Base-by-base conservation (phyloP, 2,113 vertebrate species). In the Xenotilapia longispinis region DNA sequence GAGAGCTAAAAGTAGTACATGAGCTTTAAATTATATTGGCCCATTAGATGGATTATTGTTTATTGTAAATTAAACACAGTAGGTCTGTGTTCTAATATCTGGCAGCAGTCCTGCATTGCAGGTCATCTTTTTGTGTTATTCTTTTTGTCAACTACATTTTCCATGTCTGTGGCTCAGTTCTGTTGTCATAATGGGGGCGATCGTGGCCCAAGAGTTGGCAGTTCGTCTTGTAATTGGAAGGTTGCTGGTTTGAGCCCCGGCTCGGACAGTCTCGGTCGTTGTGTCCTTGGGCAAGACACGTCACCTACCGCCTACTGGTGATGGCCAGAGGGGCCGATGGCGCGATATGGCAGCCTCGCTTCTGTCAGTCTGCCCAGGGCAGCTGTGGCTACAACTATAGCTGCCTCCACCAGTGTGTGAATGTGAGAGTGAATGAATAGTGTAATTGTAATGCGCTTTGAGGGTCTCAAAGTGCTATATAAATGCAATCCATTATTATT, bases 231-330 rank as follows among this genome's bases (percentile, higher is more conserved):
- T 57, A 57, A 57, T 28, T 0, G 0, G 0, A 57, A 14, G 23
- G 54, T 57, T 57, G 6, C 23, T 0, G 54, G 21, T 57, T 26
- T 0, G 3, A 26, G 1, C 21, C 2, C 21, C 0, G 1, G 11
- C 54, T 55, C 21, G 4, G 21, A 14, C 54, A 26, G 23, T 14
- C 54, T 55, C 1, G 0, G 23, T 1, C 12, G 3, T 8, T 26
- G 23, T 14, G 54, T 14, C 54, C 12, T 55, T 55, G 21, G 6
- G 21, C 21, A 1, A 55, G 2, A 23, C 53, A 53, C 51, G 21
- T 53, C 51, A 53, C 19, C 5, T 11, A n/a, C 9, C 19, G 1
- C 51, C 51, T 53, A 21, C 53, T 54, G 53, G 6, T 54, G 10
- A 0, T 23, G n/a, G 10, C 51, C n/a, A 53, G n/a, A 54, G 10